Evolutionary conservation across 1,140 invertebrate species (phyloP), one percentile per base, ranked within the genome.

Genomic region (Octopus sinensis): DNA sequence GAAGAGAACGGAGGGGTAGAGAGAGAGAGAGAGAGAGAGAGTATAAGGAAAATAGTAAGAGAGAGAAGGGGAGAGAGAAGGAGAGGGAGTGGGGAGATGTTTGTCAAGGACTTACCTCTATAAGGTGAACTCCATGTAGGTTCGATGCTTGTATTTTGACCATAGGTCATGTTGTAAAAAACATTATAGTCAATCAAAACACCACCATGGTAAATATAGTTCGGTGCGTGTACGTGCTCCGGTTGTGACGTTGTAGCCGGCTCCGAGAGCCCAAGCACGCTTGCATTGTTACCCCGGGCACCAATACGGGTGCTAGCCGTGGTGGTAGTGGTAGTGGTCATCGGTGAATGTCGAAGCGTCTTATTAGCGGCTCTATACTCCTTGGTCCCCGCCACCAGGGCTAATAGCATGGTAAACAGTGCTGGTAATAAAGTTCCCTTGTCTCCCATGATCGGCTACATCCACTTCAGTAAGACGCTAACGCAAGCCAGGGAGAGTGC

Each of bases 361-460:
- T 43, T 43, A 43, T 73, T 73, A 23, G 17, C 30, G 7, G 68
- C 5, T 73, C 68, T 73, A 17, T 73, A 4, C 30, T 73, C 9
- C 13, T 73, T 73, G 5, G 68, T 73, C 5, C 68, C 68, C 68
- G 30, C 68, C 68, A 73, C 68, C 68, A 73, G 68, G 4, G 68
- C 68, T 73, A 73, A 23, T 73, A 73, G 68, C 68, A 73, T 73
- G 68, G 68, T 73, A 73, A 73, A 9, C 68, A 73, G 68, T 5
- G 68, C 68, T 73, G 68, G 68, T 73, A 73, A 73, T 73, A 73
- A 73, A 73, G 68, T 73, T 17, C 68, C 68, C 30, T 23, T 73
- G 68, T 73, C 7, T 73, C 68, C 68, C 68, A 73, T 73, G 68
- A 73, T 73, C 68, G 68, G 68, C 68, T 73, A 73, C 68, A 73